Conservation (phyloP, 2,113 vertebrate species). For the Cyphomyrus plagiostoma region DNA sequence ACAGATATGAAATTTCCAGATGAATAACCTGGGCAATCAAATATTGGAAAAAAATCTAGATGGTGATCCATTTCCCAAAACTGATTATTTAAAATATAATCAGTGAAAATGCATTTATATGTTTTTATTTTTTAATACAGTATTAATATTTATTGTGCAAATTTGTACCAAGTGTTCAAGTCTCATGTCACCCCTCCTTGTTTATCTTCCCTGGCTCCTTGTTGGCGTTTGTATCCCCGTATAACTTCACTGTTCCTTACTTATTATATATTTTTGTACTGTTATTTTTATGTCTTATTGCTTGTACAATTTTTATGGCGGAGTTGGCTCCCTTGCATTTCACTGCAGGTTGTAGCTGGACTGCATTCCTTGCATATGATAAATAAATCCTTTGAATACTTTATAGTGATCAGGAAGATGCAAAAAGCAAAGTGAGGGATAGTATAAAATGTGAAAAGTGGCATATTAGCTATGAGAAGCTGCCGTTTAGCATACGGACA, state of each 20-base stretch:
- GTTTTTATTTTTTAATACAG: neutral
- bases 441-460: neutral
- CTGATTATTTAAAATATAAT: neutral
- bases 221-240: neutral
- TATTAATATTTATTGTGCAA: neutral
- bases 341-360: neutral
- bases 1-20: neutral
- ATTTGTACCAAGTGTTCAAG: neutral
- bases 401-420: neutral
- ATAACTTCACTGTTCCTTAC: neutral
- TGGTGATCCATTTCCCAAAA: neutral
- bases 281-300: neutral
- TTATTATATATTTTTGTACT: neutral
- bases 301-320: neutral
- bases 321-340: neutral
- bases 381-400: neutral
- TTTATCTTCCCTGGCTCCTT: neutral
- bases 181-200: neutral
- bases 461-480: neutral
- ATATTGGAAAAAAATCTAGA: neutral
- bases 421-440: neutral
- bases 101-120: neutral
- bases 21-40: neutral
- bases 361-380: neutral
- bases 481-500: neutral